Conservation (phyloP, 2,797 vertebrate genomes). For the Esox lucius region DNA sequence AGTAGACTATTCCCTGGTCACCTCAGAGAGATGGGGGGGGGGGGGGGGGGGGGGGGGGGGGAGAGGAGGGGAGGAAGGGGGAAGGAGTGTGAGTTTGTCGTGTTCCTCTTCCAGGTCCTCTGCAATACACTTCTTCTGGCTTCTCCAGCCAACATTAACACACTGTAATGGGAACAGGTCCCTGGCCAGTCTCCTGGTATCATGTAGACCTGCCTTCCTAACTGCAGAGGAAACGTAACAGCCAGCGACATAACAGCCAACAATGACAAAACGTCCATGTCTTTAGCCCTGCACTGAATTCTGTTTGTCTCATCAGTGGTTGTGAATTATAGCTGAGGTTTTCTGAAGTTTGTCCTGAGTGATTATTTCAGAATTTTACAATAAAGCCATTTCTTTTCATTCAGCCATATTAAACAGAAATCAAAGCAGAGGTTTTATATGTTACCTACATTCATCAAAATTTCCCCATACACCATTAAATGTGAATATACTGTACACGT, state of each 20-base stretch:
- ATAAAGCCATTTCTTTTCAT: neutral
- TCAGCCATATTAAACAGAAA: neutral
- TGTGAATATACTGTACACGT: neutral
- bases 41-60: slow-evolving; percentile 24
- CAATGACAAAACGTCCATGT: neutral
- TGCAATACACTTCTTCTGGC: slow-evolving; percentile 1
- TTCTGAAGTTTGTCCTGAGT: neutral
- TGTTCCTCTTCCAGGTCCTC: too few species aligned
- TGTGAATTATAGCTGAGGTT: neutral
- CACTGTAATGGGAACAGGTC: neutral
- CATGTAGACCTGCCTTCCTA: slow-evolving; percentile 32
- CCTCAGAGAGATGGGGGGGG: slow-evolving; percentile 15
- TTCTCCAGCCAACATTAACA: neutral
- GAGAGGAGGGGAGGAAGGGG: slow-evolving; percentile 41
- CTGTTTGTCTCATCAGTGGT: neutral
- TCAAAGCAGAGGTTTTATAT: neutral
- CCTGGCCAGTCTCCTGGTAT: slow-evolving; percentile 12
- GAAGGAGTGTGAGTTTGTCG: slow-evolving; percentile 20
- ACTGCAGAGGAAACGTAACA: slow-evolving; percentile 36
- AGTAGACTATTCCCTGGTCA: slow-evolving; percentile 49
- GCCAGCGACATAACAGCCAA: too few species aligned
- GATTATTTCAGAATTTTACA: neutral
- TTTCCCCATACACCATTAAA: neutral
- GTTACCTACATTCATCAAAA: neutral
- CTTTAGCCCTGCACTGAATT: neutral